A percentile compares a stretch with the other conserved stretches of the same genome.
Conservation (phyloP, 2,113 vertebrate genomes). For the Corythoichthys haematopterus region DNA sequence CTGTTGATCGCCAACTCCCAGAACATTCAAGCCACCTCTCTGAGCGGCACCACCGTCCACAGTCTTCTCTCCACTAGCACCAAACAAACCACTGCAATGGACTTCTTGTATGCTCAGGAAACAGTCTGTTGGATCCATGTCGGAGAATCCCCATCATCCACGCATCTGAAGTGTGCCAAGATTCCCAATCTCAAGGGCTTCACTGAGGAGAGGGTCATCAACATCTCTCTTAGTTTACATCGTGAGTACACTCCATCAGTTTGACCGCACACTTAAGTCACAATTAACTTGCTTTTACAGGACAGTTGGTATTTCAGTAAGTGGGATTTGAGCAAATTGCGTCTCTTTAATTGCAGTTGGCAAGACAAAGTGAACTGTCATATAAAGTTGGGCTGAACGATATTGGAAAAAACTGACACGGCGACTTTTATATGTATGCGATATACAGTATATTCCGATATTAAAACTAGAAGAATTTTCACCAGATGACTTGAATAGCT, state of each 20-base stretch:
- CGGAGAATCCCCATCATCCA: slow-evolving; percentile 83
- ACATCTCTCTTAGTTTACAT: slow-evolving; percentile 94
- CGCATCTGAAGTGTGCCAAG: slow-evolving; percentile 89
- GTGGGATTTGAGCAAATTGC: background rate
- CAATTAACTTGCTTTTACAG: background rate
- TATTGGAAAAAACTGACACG: too few species aligned
- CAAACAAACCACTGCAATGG: slow-evolving; percentile 96
- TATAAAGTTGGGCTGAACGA: too few species aligned
- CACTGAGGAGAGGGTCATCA: slow-evolving; percentile 85
- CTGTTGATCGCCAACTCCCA: slow-evolving; percentile 95
- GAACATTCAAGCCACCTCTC: slow-evolving; percentile 91
- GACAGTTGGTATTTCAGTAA: background rate
- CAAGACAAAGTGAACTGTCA: background rate
- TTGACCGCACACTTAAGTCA: background rate
- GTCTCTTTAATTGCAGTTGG: background rate
- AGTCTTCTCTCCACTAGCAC: slow-evolving; percentile 85
- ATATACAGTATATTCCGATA: too few species aligned
- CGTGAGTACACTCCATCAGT: slow-evolving; percentile 76
- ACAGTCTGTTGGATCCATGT: slow-evolving; percentile 94
- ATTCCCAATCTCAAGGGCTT: slow-evolving; percentile 92
- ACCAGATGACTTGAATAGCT: too few species aligned
- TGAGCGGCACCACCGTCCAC: slow-evolving; percentile 82
- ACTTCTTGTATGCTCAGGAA: slow-evolving; percentile 90
- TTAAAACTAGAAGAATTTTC: too few species aligned
- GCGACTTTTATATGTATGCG: too few species aligned